Evolutionary conservation across 2,888 invertebrate species (phyloP), one percentile per base, ranked within the genome.

Genomic region (Rhorus exstirpatorius): DNA sequence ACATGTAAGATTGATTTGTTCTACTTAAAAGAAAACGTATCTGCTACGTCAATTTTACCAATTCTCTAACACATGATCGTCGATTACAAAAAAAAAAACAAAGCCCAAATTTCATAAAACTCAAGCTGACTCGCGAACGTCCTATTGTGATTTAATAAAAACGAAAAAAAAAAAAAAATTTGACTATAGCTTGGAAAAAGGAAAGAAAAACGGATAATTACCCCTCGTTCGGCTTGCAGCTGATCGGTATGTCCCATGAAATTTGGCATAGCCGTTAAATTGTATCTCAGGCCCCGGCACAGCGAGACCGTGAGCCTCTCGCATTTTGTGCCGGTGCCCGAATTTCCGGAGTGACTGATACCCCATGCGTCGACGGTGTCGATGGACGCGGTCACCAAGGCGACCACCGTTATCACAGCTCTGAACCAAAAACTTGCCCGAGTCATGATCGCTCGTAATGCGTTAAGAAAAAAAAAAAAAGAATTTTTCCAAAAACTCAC

Each of bases 261-360:
- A 94, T 98, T 98, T 67, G 98, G 98, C 96, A 97, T 96, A 38
- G 95, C 95, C 26, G 98, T 98, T 93, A 96, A 95, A 93, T 97
- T 97, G 94, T 98, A 98, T 87, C 97, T 96, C 91, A 98, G 94
- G 88, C 97, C 96, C 92, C 96, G 95, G 92, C 98, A 98, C 93
- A 97, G 94, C 55, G 97, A 96, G 79, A 97, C 96, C 74, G 94
- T 94, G 90, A 98, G 97, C 89, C 95, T 94, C 93, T 97, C 97
- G 93, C 98, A 98, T 91, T 96, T 96, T 51, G 92, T 88, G 80
- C 86, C 89, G 26, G 85, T 77, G 46, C 88, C 94, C 93, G 84
- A 89, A 86, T 87, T 94, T 93, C 88, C 88, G 84, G 94, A 93
- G 87, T 93, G 93, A 84, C 93, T 93, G 86, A 94, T 93, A 84